A percentile compares a stretch with the other conserved stretches of the same genome.
Evolutionary conservation across 2,797 vertebrate species (phyloP).

Genomic region (Eulemur mongoz): DNA sequence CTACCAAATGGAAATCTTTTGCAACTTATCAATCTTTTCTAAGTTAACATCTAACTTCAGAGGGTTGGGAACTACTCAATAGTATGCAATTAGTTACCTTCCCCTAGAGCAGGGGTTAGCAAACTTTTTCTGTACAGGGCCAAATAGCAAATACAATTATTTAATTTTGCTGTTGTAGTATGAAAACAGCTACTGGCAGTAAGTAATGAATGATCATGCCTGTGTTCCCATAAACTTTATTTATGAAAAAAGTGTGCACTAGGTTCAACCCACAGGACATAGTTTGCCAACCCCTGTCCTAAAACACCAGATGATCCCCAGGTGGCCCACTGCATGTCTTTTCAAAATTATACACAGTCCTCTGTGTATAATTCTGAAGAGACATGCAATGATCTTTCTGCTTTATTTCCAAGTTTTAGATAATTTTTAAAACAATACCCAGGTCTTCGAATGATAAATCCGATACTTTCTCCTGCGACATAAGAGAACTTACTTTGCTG

Average conservation of each 20-base stretch:
- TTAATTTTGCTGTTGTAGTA: neutral
- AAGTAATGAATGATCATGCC: neutral
- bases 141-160: neutral
- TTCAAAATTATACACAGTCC: neutral
- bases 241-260: neutral
- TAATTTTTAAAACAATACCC: neutral
- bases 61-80: neutral
- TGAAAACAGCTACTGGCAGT: neutral
- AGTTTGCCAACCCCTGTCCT: neutral
- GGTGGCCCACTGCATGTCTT: too few relatives aligned
- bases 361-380: neutral
- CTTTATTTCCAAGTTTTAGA: constrained; percentile 12
- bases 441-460: neutral
- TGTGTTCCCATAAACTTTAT: neutral
- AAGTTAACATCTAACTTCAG: neutral
- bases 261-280: neutral
- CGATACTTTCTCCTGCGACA: neutral
- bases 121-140: neutral
- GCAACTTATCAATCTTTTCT: neutral
- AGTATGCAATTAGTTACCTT: neutral
- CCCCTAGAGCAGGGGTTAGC: neutral
- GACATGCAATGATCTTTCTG: neutral
- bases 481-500: neutral
- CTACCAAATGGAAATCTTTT: neutral
- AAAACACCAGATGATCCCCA: neutral